Evolutionary conservation across 1,140 invertebrate species (phyloP), one percentile per base, ranked within the genome.

Genomic region (Bombus fervidus): DNA sequence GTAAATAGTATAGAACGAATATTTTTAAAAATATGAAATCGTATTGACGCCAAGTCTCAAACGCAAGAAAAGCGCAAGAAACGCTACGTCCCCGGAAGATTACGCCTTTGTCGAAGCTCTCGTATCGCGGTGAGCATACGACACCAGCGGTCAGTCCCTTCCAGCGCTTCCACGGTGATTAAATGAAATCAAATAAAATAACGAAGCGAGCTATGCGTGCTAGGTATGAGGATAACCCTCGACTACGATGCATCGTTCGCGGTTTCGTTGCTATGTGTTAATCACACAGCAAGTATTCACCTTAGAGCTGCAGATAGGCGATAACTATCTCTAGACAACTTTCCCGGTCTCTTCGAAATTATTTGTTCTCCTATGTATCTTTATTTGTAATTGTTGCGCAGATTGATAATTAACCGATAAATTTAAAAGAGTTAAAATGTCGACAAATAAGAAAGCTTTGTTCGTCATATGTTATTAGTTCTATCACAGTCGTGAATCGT

Each of bases 171-270:
- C 78, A 81, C 71, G 84, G 84, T 75, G 78, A 85, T 85, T 85
- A 81, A 85, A 81, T 85, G 71, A 85, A 85, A 66, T 69, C 22
- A 85, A 85, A 85, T 85, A 85, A 85, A 85, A 85, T 81, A 81
- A 85, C 68, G 59, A 81, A 85, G 41, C 69, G 31, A 64, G 34
- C 13, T 10, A 18, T 81, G 71, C 78, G 37, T 71, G 53, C 9
- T 71, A 81, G 59, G 78, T 41, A 64, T n/a, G 59, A 81, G 53
- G 66, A 80, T 31, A 62, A 80, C 34, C 57, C 34, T 37, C 37
- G 39, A 34, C 22, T 34, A 62, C 39, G 75, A 73, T 78, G 28
- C 75, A 71, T 71, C n/a, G 6, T 37, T 80, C 57, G 84, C 71
- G 71, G 79, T 81, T 81, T 81, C 78, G n/a, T 81, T 74, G 69